These are phyloP conservation scores for Aptenodytes patagonicus DNA, from an alignment of 2,113 vertebrate genomes.

Conservation along the genomic window DNA sequence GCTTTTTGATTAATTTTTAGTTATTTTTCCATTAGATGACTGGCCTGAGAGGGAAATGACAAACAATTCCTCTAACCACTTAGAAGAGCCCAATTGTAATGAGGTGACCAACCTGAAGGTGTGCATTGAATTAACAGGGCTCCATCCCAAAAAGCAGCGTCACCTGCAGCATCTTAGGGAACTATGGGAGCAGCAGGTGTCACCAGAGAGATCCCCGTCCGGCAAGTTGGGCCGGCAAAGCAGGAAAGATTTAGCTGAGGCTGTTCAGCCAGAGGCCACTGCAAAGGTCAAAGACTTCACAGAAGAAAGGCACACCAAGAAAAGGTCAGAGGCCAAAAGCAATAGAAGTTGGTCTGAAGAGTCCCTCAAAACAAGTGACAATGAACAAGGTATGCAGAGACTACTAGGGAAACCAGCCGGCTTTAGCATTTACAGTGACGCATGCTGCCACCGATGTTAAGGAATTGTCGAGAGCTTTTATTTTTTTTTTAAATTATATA, in stretches of 20 bases:
- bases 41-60: constrained; percentile 83
- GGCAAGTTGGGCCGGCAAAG: constrained; percentile 80
- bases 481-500: background rate
- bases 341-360: constrained; percentile 91
- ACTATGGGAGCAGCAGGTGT: constrained; percentile 85
- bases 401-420: constrained; percentile 51
- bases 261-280: constrained; percentile 76
- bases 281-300: constrained; percentile 80
- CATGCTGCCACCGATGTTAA: constrained; percentile 70
- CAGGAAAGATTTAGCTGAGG: constrained; percentile 83
- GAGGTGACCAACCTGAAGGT: constrained; percentile 97
- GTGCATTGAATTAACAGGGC: constrained; percentile 97
- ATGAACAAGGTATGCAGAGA: constrained; percentile 81
- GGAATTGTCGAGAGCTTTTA: constrained; percentile 36
- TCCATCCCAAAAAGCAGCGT: constrained; percentile 93
- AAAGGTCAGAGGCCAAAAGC: constrained; percentile 87
- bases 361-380: constrained; percentile 84
- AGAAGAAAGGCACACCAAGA: constrained; percentile 83
- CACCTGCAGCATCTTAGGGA: constrained; percentile 89
- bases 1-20: constrained; percentile 85
- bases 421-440: constrained; percentile 72
- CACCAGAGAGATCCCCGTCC: constrained; percentile 75
- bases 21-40: constrained; percentile 85
- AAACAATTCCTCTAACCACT: constrained; percentile 83
- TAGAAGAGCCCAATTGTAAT: constrained; percentile 87